Percentiles rank a stretch among this genome's conserved stretches.
phyloP scores from a whole-genome alignment of 1,140 invertebrate genomes.

The Artemia franciscana region DNA sequence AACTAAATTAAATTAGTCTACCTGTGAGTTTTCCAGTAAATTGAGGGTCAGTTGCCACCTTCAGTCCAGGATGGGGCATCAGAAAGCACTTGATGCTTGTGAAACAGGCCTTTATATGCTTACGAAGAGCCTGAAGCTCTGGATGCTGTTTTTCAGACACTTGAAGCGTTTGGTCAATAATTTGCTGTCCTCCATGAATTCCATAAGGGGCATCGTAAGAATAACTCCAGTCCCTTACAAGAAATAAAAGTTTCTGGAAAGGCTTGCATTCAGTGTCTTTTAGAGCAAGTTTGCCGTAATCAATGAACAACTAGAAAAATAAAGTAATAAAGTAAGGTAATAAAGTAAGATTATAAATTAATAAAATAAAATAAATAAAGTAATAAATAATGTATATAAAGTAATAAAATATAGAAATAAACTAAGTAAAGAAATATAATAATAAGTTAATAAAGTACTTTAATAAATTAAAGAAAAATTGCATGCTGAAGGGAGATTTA shows the following conservation, averaged over 20 bases:
- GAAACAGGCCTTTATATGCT: slow-evolving; percentile 86
- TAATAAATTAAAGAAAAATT: no score
- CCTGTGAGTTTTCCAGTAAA: slow-evolving; percentile 76
- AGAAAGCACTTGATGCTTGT: slow-evolving; percentile 84
- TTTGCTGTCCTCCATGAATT: slow-evolving; percentile 54
- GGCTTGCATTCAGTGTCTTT: slow-evolving; percentile 71
- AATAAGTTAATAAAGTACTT: no score
- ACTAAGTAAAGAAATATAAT: no score
- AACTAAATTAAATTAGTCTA: no score
- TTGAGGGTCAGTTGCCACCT: slow-evolving; percentile 80
- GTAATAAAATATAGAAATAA: no score
- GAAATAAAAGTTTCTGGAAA: slow-evolving; percentile 82
- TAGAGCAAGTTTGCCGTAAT: slow-evolving; percentile 80
- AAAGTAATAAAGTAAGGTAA: no score
- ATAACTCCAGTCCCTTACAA: slow-evolving; percentile 94
- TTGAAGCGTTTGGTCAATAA: slow-evolving; percentile 63
- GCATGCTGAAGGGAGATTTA: no score
- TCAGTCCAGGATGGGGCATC: slow-evolving; percentile 91
- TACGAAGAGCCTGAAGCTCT: slow-evolving; percentile 73
- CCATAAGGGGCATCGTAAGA: slow-evolving; percentile 92
- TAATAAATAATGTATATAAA: no score
- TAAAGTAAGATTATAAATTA: no score
- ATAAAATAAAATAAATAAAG: no score
- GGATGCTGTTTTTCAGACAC: slow-evolving; percentile 76
- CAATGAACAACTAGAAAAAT: slow-evolving; percentile 57